phyloP scores from a whole-genome alignment of 2,797 vertebrate species.

The Amazona finschi region DNA sequence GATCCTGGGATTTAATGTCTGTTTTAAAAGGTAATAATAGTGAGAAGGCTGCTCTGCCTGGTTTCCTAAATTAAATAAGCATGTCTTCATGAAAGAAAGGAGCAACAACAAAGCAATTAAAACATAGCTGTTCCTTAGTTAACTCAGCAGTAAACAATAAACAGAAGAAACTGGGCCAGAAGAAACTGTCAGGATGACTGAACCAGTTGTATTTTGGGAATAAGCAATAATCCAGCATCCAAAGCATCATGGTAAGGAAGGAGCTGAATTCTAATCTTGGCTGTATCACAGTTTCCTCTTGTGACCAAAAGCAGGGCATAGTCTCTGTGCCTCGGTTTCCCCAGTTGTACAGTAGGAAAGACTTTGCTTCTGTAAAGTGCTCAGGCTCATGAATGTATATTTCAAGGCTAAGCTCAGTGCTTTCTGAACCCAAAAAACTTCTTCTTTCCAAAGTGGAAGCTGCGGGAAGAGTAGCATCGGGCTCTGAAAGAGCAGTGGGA shows the following conservation, averaged over 20 bases:
- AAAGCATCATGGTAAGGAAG: not conserved
- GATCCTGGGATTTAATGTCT: not conserved
- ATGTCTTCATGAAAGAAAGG: not conserved
- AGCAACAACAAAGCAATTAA: not conserved
- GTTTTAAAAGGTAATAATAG: not conserved
- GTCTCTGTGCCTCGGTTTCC: not conserved
- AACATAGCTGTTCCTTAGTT: not conserved
- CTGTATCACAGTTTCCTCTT: rapidly evolving
- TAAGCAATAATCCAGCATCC: not conserved
- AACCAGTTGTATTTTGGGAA: not conserved
- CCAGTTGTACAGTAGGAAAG: not conserved
- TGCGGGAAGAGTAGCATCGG: not conserved
- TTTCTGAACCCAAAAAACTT: not conserved
- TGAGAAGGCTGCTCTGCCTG: not conserved
- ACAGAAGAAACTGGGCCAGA: not conserved
- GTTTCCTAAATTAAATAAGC: not conserved
- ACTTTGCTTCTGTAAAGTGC: not conserved
- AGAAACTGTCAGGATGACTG: not conserved
- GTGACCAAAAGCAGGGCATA: not conserved
- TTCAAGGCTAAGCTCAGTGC: not conserved
- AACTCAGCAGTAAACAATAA: not conserved
- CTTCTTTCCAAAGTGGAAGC: not conserved
- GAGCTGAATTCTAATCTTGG: not conserved
- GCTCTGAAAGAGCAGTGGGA: not conserved
- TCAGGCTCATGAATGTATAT: not conserved